phyloP scores from a whole-genome alignment of 2,888 invertebrate genomes.

The Willowsia nigromaculata region DNA sequence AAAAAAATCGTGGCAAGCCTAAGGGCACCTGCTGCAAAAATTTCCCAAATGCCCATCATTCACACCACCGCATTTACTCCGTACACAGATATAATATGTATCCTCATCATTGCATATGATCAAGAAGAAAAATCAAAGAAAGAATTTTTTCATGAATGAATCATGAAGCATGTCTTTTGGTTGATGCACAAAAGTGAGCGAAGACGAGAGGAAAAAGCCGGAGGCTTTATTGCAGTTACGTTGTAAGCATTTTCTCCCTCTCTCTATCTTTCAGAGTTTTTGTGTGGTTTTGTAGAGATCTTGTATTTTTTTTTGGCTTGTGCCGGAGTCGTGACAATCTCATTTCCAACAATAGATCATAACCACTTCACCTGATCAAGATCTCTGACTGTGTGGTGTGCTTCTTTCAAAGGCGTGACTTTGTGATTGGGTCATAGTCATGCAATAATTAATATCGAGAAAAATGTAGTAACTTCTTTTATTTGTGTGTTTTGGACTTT shows the following conservation, averaged over 20 bases:
- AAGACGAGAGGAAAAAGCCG: slow-evolving; percentile 16
- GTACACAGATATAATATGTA: no score
- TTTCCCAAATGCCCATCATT: slow-evolving; percentile 17
- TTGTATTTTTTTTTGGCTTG: slow-evolving; percentile 53
- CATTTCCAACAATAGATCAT: slow-evolving; percentile 56
- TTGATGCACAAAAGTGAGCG: neutral
- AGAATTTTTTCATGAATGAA: neutral
- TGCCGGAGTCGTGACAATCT: slow-evolving; percentile 68
- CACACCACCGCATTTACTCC: neutral
- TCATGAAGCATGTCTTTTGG: neutral
- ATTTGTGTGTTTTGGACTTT: neutral
- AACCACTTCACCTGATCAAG: slow-evolving; percentile 16
- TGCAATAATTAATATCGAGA: neutral
- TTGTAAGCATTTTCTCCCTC: neutral
- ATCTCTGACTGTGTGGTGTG: neutral
- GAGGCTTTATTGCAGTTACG: neutral
- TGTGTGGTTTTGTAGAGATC: neutral
- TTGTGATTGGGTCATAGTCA: slow-evolving; percentile 43
- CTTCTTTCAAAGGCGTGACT: slow-evolving; percentile 46
- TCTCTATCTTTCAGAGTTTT: neutral
- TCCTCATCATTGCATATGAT: no score
- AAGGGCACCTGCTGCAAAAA: slow-evolving; percentile 28
- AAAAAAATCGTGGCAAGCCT: slow-evolving; percentile 21
- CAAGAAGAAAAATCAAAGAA: slow-evolving; percentile 10
- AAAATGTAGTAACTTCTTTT: neutral